Conservation (phyloP, 2,797 vertebrate species). For the Menidia menidia region DNA sequence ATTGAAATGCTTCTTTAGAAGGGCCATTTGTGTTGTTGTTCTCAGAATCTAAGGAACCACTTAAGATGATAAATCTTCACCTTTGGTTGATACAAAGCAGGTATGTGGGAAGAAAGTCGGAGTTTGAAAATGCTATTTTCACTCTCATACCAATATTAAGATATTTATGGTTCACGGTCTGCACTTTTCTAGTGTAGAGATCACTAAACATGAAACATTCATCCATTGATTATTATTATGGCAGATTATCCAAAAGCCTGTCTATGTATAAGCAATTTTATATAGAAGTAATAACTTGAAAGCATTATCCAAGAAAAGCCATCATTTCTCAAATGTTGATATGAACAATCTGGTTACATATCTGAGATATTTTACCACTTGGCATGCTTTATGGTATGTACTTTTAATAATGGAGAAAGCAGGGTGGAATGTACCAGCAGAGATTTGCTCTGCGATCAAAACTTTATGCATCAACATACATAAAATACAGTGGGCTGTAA, state of each 20-base stretch:
- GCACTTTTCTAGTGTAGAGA: too few species aligned
- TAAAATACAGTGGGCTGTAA: conserved; percentile 36
- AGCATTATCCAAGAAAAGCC: neutral
- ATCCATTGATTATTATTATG: neutral
- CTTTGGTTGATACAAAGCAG: too few species aligned
- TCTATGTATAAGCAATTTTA: neutral
- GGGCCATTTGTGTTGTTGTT: too few species aligned
- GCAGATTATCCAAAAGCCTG: neutral
- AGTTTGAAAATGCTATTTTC: too few species aligned
- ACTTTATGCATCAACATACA: conserved; percentile 23
- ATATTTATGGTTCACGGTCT: too few species aligned
- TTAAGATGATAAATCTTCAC: too few species aligned
- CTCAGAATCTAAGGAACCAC: too few species aligned
- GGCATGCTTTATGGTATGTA: conserved; percentile 1
- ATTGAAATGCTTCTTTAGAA: too few species aligned
- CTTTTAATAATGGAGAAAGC: conserved; percentile 7
- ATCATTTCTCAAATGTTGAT: neutral
- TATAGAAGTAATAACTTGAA: neutral
- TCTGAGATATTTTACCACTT: neutral
- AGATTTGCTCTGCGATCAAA: conserved; percentile 26
- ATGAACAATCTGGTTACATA: neutral
- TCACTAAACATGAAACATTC: neutral
- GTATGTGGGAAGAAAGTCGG: too few species aligned
- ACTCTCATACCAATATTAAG: too few species aligned
- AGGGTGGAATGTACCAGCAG: conserved; percentile 8